A percentile compares a stretch with the other conserved stretches of the same genome.
These are phyloP conservation scores for Tethya wilhelma DNA, from an alignment of 37 sponge, comb jelly and placozoan species.

Conservation along the genomic window DNA sequence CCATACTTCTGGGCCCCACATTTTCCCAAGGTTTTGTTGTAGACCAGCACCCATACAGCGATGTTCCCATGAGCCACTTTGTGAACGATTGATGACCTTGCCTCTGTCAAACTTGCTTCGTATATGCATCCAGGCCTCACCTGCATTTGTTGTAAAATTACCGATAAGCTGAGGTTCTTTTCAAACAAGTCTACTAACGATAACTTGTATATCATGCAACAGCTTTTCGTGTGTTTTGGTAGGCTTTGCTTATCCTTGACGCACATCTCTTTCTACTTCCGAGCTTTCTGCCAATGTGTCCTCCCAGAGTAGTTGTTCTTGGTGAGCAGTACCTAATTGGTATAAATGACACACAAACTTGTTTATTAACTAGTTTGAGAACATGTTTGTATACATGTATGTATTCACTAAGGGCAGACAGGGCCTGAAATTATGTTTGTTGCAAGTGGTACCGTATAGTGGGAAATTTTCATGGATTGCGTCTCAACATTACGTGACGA, in stretches of 20 bases:
- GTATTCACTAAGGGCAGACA: too few species aligned
- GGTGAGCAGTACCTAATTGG: too few species aligned
- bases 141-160: constrained; percentile 49
- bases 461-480: too few species aligned
- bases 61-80: constrained; percentile 36
- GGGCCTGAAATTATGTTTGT: too few species aligned
- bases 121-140: constrained; percentile 55
- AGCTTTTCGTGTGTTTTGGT: neutral
- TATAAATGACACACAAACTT: too few species aligned
- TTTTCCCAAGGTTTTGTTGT: constrained; percentile 15
- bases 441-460: too few species aligned
- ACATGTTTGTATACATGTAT: too few species aligned
- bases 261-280: neutral
- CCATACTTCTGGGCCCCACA: constrained; percentile 37
- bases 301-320: too few species aligned
- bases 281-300: neutral
- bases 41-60: constrained; percentile 40
- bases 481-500: too few species aligned
- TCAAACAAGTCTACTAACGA: neutral
- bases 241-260: neutral
- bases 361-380: too few species aligned
- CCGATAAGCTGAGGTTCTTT: constrained; percentile 30
- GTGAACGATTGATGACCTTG: constrained; percentile 39
- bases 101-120: constrained; percentile 54
- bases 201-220: constrained; percentile 23